These are phyloP conservation scores for Aculops lycopersici DNA, from an alignment of 1,140 invertebrate species.

Conservation along the genomic window DNA sequence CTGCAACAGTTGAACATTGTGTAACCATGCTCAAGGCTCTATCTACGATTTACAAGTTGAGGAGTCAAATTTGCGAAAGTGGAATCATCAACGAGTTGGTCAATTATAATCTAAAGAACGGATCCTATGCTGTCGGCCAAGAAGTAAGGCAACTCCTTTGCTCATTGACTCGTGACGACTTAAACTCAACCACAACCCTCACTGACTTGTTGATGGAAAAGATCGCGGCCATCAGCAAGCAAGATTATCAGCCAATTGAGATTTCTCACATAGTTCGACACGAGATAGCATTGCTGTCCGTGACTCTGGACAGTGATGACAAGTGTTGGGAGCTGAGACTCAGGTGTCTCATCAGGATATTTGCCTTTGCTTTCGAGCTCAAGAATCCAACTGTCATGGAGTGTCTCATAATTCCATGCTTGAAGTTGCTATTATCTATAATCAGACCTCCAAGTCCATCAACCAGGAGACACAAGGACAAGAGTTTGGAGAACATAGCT, in stretches of 20 bases:
- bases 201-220: conserved; percentile 44
- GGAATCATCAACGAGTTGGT: conserved; percentile 62
- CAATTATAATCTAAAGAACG: conserved; percentile 40
- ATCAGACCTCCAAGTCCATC: conserved; percentile 27
- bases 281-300: conserved; percentile 56
- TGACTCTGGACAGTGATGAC: conserved; percentile 60
- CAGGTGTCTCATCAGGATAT: conserved; percentile 47
- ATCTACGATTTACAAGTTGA: conserved; percentile 40
- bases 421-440: conserved; percentile 40
- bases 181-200: conserved; percentile 49
- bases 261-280: conserved; percentile 26
- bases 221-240: conserved; percentile 19
- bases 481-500: conserved; percentile 10
- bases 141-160: conserved; percentile 58
- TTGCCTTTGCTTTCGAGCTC: conserved; percentile 35
- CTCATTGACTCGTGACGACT: conserved; percentile 56
- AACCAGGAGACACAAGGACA: conserved; percentile 13
- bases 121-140: conserved; percentile 30
- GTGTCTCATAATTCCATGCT: conserved; percentile 39
- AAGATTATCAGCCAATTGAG: conserved; percentile 21
- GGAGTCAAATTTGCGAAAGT: conserved; percentile 42
- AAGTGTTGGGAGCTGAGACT: conserved; percentile 76
- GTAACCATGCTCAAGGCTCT: conserved; percentile 63
- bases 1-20: conserved; percentile 53
- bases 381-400: conserved; percentile 39